Evolutionary conservation across 2,797 vertebrate genomes (phyloP).

Genomic region (Malacoraja senta): DNA sequence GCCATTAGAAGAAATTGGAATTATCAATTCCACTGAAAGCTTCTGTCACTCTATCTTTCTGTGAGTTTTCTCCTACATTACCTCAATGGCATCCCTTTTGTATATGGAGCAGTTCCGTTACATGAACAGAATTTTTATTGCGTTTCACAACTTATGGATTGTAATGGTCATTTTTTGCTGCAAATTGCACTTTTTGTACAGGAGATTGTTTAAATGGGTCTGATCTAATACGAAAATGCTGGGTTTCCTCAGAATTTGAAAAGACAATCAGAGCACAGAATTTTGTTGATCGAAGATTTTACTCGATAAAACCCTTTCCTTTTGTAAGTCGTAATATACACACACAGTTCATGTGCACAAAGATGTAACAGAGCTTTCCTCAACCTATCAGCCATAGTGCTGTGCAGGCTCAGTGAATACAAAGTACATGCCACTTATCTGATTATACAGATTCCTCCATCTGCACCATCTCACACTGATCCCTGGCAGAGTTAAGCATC

Average conservation of each 20-base stretch:
- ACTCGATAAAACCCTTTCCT: background rate
- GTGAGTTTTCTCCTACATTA: background rate
- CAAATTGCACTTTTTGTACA: background rate
- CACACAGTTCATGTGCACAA: background rate
- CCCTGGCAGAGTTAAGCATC: background rate
- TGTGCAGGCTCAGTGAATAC: background rate
- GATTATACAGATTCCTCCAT: background rate
- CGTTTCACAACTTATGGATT: background rate
- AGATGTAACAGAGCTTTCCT: background rate
- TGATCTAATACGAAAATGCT: background rate
- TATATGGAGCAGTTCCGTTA: background rate
- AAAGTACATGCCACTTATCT: background rate
- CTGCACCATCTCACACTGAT: background rate
- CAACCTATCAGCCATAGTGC: background rate
- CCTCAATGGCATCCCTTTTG: background rate
- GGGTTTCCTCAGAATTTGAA: background rate
- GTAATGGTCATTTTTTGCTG: background rate
- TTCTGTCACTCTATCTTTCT: background rate
- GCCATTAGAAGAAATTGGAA: background rate
- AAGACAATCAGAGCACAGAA: background rate
- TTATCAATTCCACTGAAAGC: background rate
- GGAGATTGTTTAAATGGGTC: background rate
- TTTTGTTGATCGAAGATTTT: background rate
- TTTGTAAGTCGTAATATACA: background rate
- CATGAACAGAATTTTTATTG: background rate